A percentile compares a stretch with the other conserved stretches of the same genome.
These are phyloP conservation scores for Gallinago undulata DNA, from an alignment of 2,113 vertebrate genomes.

Conservation along the genomic window DNA sequence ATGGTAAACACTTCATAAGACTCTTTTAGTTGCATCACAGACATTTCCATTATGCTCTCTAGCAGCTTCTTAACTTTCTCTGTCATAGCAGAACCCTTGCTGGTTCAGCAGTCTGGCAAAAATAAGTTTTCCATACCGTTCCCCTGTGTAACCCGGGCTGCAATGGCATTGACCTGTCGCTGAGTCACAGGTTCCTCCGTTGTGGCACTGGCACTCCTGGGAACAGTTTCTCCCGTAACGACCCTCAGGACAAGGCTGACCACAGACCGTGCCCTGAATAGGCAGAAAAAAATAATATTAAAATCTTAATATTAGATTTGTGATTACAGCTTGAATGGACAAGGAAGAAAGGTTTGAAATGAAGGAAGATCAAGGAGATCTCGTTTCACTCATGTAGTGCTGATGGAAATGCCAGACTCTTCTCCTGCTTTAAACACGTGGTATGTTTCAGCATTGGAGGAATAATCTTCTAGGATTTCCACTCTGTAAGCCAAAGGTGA, in stretches of 20 bases:
- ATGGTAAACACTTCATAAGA: neutral
- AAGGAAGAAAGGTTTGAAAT: neutral
- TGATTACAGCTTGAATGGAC: neutral
- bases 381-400: neutral
- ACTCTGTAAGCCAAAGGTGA: slow-evolving; percentile 24
- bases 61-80: neutral
- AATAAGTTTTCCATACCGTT: slow-evolving; percentile 78
- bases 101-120: neutral
- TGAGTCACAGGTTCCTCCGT: slow-evolving; percentile 84
- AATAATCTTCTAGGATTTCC: slow-evolving; percentile 3
- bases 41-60: neutral
- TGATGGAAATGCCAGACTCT: neutral
- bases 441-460: neutral
- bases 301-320: slow-evolving; percentile 15
- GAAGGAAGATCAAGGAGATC: neutral
- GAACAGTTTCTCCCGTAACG: slow-evolving; percentile 91
- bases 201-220: slow-evolving; percentile 97
- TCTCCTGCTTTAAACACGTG: neutral
- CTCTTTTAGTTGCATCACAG: fast-evolving
- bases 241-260: slow-evolving; percentile 93
- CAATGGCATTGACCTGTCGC: slow-evolving; percentile 87
- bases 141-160: slow-evolving; percentile 89
- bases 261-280: slow-evolving; percentile 91
- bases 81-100: neutral
- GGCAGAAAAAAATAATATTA: slow-evolving; percentile 47